These are phyloP conservation scores for Anguilla marmorata DNA, from an alignment of 2,797 vertebrate species.

Conservation along the genomic window DNA sequence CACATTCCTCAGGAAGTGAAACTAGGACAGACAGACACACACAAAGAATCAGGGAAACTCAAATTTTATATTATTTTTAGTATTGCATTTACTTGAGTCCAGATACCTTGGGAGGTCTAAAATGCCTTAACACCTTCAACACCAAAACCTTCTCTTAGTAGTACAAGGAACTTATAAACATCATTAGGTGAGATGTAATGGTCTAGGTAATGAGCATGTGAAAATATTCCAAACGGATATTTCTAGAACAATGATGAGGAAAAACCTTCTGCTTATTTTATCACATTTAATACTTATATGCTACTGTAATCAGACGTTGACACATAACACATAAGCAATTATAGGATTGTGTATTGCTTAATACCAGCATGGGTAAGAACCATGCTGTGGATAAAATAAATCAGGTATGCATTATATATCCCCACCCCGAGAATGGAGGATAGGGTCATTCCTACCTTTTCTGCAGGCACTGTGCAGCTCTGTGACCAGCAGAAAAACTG, in stretches of 20 bases:
- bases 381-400: too few relatives aligned
- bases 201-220: background rate
- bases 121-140: background rate
- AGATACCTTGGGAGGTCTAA: background rate
- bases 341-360: too few relatives aligned
- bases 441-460: constrained; percentile 48
- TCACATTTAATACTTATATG: too few relatives aligned
- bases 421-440: constrained; percentile 5
- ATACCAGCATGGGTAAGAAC: too few relatives aligned
- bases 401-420: background rate
- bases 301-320: too few relatives aligned
- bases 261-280: too few relatives aligned
- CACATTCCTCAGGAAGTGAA: constrained; percentile 59
- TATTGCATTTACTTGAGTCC: background rate
- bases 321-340: too few relatives aligned
- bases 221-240: background rate
- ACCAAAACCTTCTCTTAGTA: background rate
- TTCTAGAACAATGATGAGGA: background rate
- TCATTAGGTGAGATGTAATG: background rate
- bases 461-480: constrained; percentile 48
- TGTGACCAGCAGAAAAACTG: constrained; percentile 50
- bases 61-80: background rate
- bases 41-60: background rate
- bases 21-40: constrained; percentile 48
- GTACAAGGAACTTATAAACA: background rate